Conservation (phyloP, 2,888 invertebrate genomes). For the Eilema depressum region DNA sequence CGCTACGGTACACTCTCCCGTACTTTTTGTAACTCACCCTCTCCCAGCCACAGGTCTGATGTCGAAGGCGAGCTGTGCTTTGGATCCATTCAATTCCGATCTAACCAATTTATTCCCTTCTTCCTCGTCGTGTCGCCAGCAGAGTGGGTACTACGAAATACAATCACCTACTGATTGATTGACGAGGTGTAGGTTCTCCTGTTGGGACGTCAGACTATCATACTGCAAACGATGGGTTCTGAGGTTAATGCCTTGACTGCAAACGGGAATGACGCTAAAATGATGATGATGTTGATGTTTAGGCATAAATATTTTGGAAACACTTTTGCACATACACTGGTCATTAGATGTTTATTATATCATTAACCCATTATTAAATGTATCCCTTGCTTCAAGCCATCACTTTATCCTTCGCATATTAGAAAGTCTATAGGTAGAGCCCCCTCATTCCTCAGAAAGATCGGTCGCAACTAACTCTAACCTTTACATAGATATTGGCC, state of each 20-base stretch:
- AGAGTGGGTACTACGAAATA: background rate
- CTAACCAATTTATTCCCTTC: too few relatives aligned
- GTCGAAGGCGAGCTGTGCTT: background rate
- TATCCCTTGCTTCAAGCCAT: background rate
- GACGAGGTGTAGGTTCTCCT: too few relatives aligned
- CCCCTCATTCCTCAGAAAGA: background rate
- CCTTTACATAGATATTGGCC: too few relatives aligned
- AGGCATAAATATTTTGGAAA: background rate
- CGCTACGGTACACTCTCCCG: constrained; percentile 71
- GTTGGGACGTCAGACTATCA: too few relatives aligned
- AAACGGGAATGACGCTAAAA: background rate
- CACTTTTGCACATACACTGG: background rate
- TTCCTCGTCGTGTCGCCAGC: too few relatives aligned
- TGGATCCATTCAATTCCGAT: too few relatives aligned
- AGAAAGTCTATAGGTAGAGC: too few relatives aligned
- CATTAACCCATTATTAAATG: background rate
- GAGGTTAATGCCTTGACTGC: background rate
- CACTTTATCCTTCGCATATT: background rate
- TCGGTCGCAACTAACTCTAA: constrained; percentile 10
- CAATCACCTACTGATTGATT: too few relatives aligned
- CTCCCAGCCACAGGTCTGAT: too few relatives aligned
- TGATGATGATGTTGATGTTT: background rate
- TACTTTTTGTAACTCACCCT: background rate
- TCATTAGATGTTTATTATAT: background rate
- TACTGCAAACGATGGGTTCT: too few relatives aligned